These are phyloP conservation scores for Meloe dianella DNA, from an alignment of 2,888 invertebrate species.

Conservation along the genomic window DNA sequence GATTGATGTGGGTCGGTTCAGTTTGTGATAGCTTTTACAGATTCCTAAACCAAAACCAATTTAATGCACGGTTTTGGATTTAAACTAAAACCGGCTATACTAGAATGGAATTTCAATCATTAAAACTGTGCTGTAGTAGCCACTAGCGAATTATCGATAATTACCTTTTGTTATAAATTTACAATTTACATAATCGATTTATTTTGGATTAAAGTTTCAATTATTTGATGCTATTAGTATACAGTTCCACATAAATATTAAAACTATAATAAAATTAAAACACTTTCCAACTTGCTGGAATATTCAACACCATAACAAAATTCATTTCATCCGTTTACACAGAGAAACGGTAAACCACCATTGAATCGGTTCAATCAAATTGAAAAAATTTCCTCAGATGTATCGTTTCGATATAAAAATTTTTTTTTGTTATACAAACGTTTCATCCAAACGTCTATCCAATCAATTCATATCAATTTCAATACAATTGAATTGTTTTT, in stretches of 20 bases:
- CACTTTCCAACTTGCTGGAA: too few species aligned
- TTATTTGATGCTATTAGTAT: not conserved
- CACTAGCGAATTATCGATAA: conserved; percentile 16
- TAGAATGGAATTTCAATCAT: conserved; percentile 12
- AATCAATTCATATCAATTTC: not conserved
- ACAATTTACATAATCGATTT: conserved; percentile 9
- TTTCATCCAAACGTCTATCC: not conserved
- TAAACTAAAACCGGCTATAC: not conserved
- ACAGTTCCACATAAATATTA: not conserved
- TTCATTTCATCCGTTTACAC: not conserved
- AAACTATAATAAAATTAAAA: not conserved
- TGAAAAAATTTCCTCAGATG: not conserved
- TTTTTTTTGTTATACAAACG: not conserved
- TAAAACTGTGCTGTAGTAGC: conserved; percentile 17
- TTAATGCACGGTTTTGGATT: conserved; percentile 24
- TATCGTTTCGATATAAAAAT: conserved; percentile 9
- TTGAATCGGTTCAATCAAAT: conserved; percentile 4
- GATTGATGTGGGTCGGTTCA: conserved; percentile 37
- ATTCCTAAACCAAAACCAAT: conserved; percentile 36
- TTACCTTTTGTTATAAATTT: conserved; percentile 19
- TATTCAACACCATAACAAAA: not conserved
- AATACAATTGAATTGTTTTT: not conserved
- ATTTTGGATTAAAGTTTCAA: not conserved
- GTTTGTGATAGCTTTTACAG: conserved; percentile 37
- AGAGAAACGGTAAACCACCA: not conserved